Base-by-base conservation (phyloP, 92 coral and sea anemone species). In the Isaurus tuberculatus region DNA sequence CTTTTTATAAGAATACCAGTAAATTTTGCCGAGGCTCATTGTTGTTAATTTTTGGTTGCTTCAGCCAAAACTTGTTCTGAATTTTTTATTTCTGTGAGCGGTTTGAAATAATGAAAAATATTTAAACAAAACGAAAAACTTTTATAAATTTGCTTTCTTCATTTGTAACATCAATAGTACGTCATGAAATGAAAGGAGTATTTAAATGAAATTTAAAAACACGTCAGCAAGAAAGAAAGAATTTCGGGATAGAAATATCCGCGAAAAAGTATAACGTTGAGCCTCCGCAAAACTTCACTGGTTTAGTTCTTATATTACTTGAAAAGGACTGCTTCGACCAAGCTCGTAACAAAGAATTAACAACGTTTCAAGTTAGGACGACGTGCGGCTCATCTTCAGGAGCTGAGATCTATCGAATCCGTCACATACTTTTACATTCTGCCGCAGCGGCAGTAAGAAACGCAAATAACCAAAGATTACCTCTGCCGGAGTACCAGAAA, bases 301-400 rank as follows among this genome's bases (percentile, higher is more conserved):
- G 66, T 9, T 20, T 27, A 60, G 66, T 60, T 60, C 66, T 60
- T 60, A 27, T 9, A 3, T 36, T 3, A 6, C 31, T 30, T 30
- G 15, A 9, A 70, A 36, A 70, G 17, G 74, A 36, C 74, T n/a
- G 74, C 10, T 66, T 66, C 29, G 19, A 70, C 74, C 31, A 37
- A 70, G 74, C 53, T 40, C 51, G 74, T 70, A 70, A 70, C 37
- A 70, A 43, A 31, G 72, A 66, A 66, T 16, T 66, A 31, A 31
- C 44, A 31, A 28, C 16, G 30, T 66, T 30, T 66, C 71, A 66
- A 31, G 44, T 66, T 10, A 65, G 43, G 72, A 66, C 72, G 72
- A 66, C 44, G 72, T 66, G 72, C 31, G 72, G 72, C 72, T 66
- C 72, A 66, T 15, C 44, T 66, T n/a, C n/a, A n/a, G n/a, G 72